A percentile compares a stretch with the other conserved stretches of the same genome.
Conservation (phyloP, 2,888 invertebrate species). For the Entomobrya proxima region DNA sequence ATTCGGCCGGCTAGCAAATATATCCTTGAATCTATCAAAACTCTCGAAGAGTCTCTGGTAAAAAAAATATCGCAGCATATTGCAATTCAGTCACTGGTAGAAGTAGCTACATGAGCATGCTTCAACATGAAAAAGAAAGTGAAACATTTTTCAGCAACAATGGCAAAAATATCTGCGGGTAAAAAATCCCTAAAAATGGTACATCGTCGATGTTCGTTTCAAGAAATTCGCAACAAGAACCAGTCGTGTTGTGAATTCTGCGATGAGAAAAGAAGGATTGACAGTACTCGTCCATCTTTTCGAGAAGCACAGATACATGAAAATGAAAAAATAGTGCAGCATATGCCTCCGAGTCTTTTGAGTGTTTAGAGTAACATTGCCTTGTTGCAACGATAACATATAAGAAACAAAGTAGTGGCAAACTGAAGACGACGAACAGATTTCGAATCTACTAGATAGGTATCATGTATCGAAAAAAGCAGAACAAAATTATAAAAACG, state of each 20-base stretch:
- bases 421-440: neutral
- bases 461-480: too few species aligned
- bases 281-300: conserved; percentile 56
- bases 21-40: conserved; percentile 21
- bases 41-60: neutral
- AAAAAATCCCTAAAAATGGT: neutral
- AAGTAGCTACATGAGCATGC: neutral
- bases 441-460: too few species aligned
- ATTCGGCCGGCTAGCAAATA: neutral
- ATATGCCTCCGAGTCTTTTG: neutral
- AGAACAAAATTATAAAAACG: too few species aligned
- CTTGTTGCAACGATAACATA: neutral
- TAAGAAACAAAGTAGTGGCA: neutral
- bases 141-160: conserved; percentile 8
- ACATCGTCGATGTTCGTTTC: neutral
- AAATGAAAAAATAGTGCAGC: neutral
- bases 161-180: neutral
- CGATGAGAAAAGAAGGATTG: neutral
- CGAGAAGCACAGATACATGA: neutral
- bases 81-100: too few species aligned
- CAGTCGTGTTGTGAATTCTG: neutral
- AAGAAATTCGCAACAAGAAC: neutral
- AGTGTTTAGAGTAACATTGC: too few species aligned
- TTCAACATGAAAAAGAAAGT: too few species aligned
- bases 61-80: neutral